These are phyloP conservation scores for Oncorhynchus kisutch DNA, from an alignment of 2,113 vertebrate genomes.

Conservation along the genomic window DNA sequence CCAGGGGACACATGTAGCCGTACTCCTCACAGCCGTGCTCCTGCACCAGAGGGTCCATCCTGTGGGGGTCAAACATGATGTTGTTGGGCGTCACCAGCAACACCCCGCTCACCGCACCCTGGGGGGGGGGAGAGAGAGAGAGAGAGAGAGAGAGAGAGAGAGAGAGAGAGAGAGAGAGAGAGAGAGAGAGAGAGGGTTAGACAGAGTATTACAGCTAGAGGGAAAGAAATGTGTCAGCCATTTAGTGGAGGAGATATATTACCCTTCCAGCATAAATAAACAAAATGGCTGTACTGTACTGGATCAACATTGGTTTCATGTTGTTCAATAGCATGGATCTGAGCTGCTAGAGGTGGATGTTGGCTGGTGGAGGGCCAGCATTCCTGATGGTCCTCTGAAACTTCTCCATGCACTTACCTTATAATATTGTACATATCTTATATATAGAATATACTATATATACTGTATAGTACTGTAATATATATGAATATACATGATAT, in stretches of 20 bases:
- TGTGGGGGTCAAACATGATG: constrained; percentile 99
- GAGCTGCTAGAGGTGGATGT: constrained; percentile 11
- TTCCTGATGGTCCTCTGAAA: neutral
- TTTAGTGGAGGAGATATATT: too few relatives aligned
- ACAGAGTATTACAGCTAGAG: constrained; percentile 1
- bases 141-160: too few relatives aligned
- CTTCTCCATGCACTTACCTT: constrained; percentile 27
- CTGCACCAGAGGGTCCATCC: constrained; percentile 92
- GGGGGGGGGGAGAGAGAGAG: constrained; percentile 15
- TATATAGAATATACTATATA: too few relatives aligned
- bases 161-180: neutral
- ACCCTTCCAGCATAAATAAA: constrained; percentile 18
- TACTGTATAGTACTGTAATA: too few relatives aligned
- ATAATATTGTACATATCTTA: too few relatives aligned
- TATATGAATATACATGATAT: too few relatives aligned
- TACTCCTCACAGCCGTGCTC: constrained; percentile 97
- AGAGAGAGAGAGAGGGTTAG: neutral
- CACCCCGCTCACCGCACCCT: constrained; percentile 96
- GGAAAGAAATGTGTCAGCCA: too few relatives aligned
- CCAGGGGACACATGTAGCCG: constrained; percentile 98
- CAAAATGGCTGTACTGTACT: neutral
- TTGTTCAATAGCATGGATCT: constrained; percentile 55
- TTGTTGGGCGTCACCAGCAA: constrained; percentile 98
- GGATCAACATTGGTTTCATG: neutral
- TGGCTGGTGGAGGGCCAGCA: neutral